A percentile compares a stretch with the other conserved stretches of the same genome.
phyloP scores from a whole-genome alignment of 2,797 vertebrate species.

The Halcyon smyrnensis region DNA sequence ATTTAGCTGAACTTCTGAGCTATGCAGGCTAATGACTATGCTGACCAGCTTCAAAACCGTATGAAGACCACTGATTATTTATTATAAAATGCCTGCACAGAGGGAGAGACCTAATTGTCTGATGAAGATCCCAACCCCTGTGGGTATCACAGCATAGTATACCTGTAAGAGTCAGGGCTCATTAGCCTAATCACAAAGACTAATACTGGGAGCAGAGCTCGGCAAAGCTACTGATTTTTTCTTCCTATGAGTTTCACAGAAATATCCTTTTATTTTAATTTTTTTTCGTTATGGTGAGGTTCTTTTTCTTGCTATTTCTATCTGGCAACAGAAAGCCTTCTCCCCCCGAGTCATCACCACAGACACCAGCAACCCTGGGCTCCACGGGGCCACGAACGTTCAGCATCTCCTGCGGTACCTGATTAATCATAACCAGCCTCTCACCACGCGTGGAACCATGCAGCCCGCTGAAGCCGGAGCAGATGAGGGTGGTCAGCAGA shows the following conservation, averaged over 20 bases:
- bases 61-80: slow-evolving; percentile 67
- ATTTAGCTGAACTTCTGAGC: slow-evolving; percentile 41
- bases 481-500: slow-evolving; percentile 51
- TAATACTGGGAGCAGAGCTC: slow-evolving; percentile 44
- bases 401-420: slow-evolving; percentile 28
- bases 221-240: slow-evolving; percentile 41
- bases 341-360: not conserved
- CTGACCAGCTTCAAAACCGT: slow-evolving; percentile 52
- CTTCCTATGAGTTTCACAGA: slow-evolving; percentile 29
- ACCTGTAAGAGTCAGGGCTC: slow-evolving; percentile 74
- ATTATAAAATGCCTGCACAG: slow-evolving; percentile 70
- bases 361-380: not conserved
- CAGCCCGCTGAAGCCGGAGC: not conserved
- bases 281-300: not conserved
- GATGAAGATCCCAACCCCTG: slow-evolving; percentile 74
- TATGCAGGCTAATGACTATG: slow-evolving; percentile 40
- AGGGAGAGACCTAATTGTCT: slow-evolving; percentile 74
- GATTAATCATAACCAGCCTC: slow-evolving; percentile 54
- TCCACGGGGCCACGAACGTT: not conserved
- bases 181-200: slow-evolving; percentile 74
- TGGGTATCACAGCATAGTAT: slow-evolving; percentile 66
- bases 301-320: not conserved
- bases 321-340: not conserved
- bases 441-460: not conserved
- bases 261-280: not conserved